These are phyloP conservation scores for Tetragonisca angustula DNA, from an alignment of 2,888 invertebrate species.

Conservation along the genomic window DNA sequence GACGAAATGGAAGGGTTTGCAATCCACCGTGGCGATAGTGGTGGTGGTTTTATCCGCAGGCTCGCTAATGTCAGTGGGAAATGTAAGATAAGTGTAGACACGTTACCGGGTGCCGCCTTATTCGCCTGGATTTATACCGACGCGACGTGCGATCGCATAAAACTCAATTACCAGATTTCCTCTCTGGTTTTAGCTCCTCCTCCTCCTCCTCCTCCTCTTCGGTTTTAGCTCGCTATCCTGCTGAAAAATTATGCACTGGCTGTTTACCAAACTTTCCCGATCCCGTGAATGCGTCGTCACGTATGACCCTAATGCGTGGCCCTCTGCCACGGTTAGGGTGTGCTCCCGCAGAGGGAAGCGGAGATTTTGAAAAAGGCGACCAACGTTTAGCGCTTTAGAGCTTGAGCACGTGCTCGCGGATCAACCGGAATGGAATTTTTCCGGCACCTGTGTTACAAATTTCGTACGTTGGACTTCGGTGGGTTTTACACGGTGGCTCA, in stretches of 20 bases:
- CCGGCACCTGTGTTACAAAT: background rate
- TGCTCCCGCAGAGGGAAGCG: background rate
- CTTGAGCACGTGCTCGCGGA: background rate
- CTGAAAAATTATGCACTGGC: constrained; percentile 61
- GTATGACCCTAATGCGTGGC: constrained; percentile 59
- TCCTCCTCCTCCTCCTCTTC: constrained; percentile 24
- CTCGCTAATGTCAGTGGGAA: constrained; percentile 18
- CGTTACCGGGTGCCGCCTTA: constrained; percentile 63
- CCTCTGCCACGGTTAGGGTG: background rate
- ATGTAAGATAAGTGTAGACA: constrained; percentile 70
- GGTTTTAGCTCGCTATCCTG: constrained; percentile 28
- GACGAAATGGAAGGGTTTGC: constrained; percentile 27
- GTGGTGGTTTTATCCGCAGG: constrained; percentile 26
- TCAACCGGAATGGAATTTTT: background rate
- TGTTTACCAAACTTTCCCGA: constrained; percentile 55
- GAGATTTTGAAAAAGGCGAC: constrained; percentile 4
- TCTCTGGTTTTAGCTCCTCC: constrained; percentile 35
- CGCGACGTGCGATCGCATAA: constrained; percentile 80
- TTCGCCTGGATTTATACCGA: constrained; percentile 76
- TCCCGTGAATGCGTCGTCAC: constrained; percentile 61
- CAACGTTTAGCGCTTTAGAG: background rate
- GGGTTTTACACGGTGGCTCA: background rate
- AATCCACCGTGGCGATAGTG: background rate
- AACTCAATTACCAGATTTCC: constrained; percentile 78
- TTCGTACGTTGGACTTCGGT: background rate